Base-by-base conservation (phyloP, 2,888 invertebrate genomes). In the Omphaloscelis lunosa region DNA sequence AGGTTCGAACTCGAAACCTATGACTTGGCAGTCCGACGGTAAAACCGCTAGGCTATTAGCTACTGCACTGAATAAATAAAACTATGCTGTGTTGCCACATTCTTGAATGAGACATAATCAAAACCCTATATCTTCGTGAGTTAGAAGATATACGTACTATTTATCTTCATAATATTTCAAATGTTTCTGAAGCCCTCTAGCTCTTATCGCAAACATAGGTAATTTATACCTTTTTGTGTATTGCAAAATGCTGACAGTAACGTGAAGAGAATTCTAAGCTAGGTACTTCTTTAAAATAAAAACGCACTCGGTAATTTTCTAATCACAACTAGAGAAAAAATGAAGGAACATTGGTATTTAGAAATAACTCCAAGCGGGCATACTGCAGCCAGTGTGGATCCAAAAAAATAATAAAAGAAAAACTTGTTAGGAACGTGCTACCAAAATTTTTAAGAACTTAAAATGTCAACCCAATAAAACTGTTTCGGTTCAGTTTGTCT, bases 351-450 rank as follows among this genome's bases (percentile, higher is more conserved):
- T 75, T 65, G 58, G 23, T 59, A n/a, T 59, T 29, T 48, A 48
- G 48, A 66, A 74, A 76, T 20, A 66, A 2, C 11, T 11, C 23
- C 8, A 51, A 63, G 34, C 12, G n/a, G 20, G 5, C n/a, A 11
- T 15, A 17, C 23, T n/a, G 0, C 48, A 29, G 27, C 20, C 27
- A 53, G 29, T 58, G 15, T 20, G 20, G 29, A 23, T 48, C 7
- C 53, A 70, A 23, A 69, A 76, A 59, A 75, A n/a, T 5, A 20
- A 29, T 39, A 20, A 63, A 62, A 29, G 27, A 11, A 17, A 45
- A n/a, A 39, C 27, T 48, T 56, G 45, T 45, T 11, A 20, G 27
- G 20, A 56, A 39, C 62, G 53, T 45, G 53, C 23, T 69, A 29
- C n/a, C 11, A 62, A 61, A 41, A 59, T 62, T 23, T 15, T 5